These are phyloP conservation scores for Poecilia wingei DNA, from an alignment of 2,797 vertebrate genomes.

Conservation along the genomic window DNA sequence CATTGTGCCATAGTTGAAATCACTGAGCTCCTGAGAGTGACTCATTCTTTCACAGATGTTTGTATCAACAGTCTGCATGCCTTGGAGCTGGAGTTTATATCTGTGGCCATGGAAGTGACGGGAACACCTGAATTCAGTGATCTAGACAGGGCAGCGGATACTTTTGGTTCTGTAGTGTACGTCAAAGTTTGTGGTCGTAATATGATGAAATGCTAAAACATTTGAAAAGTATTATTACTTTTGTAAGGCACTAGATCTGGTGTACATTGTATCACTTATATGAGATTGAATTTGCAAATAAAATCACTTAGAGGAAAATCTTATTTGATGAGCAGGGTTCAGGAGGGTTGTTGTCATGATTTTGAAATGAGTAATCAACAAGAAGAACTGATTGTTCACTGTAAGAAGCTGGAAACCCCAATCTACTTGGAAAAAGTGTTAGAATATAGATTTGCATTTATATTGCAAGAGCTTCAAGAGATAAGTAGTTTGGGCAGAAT, in stretches of 20 bases:
- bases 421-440: constrained; percentile 61
- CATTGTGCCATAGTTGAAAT: neutral
- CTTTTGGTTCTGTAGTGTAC: constrained; percentile 3
- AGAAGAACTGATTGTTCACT: constrained; percentile 63
- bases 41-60: neutral
- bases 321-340: constrained; percentile 4
- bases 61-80: neutral
- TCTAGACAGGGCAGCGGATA: neutral
- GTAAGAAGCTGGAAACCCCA: constrained; percentile 59
- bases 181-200: neutral
- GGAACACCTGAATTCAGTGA: too few species aligned
- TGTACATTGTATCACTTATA: constrained; percentile 26
- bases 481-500: constrained; percentile 53
- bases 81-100: neutral
- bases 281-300: constrained; percentile 30
- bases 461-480: constrained; percentile 62
- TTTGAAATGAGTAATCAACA: constrained; percentile 55
- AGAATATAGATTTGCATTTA: constrained; percentile 71
- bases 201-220: neutral
- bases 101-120: neutral
- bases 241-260: neutral
- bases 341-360: constrained; percentile 12
- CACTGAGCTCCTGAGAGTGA: too few species aligned
- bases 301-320: constrained; percentile 32
- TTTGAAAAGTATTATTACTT: neutral